These are phyloP conservation scores for Drosophila micromelanica DNA, from an alignment of 1,140 invertebrate genomes.

Conservation along the genomic window DNA sequence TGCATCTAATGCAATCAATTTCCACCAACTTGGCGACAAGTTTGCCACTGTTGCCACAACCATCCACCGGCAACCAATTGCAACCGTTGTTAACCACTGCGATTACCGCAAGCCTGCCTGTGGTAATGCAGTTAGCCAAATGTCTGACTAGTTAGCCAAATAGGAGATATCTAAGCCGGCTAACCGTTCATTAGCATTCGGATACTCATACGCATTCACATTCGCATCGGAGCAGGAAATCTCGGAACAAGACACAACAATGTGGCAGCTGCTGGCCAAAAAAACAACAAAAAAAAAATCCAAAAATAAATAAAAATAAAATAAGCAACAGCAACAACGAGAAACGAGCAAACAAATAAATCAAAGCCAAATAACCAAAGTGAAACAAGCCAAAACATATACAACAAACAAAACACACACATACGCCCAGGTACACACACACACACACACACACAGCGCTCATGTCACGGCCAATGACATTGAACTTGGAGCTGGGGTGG, in stretches of 20 bases:
- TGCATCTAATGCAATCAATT: conserved; percentile 37
- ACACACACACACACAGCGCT: conserved; percentile 1
- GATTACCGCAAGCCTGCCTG: conserved; percentile 5
- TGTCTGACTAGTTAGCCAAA: conserved; percentile 6
- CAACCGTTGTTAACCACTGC: neutral
- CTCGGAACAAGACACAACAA: conserved; percentile 29
- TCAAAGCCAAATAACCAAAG: conserved; percentile 23
- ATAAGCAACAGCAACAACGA: conserved; percentile 6
- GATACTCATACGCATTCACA: neutral
- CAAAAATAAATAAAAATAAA: neutral
- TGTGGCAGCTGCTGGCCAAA: conserved; percentile 13
- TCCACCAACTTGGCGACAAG: conserved; percentile 35
- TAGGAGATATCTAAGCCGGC: neutral
- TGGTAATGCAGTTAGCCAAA: conserved; percentile 13
- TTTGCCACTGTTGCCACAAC: conserved; percentile 28
- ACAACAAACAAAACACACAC: neutral
- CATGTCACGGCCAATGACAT: conserved; percentile 66
- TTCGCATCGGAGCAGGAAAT: conserved; percentile 44
- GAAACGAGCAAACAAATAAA: conserved; percentile 29
- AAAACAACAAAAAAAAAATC: neutral
- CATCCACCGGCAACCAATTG: neutral
- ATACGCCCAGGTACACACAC: conserved; percentile 5
- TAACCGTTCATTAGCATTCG: conserved; percentile 36
- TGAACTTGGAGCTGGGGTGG: conserved; percentile 59
- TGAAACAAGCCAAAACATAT: conserved; percentile 9